phyloP scores from a whole-genome alignment of 2,113 vertebrate species.

The Pleuronectes platessa region DNA sequence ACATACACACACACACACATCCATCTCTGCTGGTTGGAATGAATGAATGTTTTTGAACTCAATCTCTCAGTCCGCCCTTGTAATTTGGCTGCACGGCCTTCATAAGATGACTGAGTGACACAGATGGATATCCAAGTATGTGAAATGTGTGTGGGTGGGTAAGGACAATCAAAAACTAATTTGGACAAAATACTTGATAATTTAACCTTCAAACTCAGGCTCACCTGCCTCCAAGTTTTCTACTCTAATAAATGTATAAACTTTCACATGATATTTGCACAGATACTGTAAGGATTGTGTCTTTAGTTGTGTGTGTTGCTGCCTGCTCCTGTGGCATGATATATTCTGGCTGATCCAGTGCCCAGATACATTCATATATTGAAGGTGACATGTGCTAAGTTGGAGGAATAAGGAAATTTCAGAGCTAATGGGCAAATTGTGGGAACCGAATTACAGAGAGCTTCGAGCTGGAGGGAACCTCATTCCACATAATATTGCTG shows the following conservation, averaged over 20 bases:
- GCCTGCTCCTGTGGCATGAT: constrained; percentile 1
- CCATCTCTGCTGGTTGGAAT: constrained; percentile 49
- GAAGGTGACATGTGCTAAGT: constrained; percentile 54
- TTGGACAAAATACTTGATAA: neutral
- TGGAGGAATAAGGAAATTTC: constrained; percentile 54
- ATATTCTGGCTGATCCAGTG: constrained; percentile 8
- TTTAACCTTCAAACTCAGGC: neutral
- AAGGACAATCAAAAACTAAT: constrained; percentile 24
- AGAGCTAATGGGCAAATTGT: constrained; percentile 54
- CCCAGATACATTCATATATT: constrained; percentile 21
- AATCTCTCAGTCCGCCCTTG: constrained; percentile 77
- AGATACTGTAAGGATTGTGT: neutral
- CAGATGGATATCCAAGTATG: constrained; percentile 47
- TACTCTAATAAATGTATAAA: neutral
- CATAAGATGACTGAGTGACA: constrained; percentile 33
- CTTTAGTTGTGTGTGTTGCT: constrained; percentile 16
- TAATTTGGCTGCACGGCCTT: constrained; percentile 71
- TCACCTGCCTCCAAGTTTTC: neutral
- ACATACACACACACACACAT: constrained; percentile 36
- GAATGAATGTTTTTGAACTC: constrained; percentile 71
- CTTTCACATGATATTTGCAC: neutral
- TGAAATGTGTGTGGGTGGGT: constrained; percentile 6
- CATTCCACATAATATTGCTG: constrained; percentile 47
- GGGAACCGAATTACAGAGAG: constrained; percentile 48
- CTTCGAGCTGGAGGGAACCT: constrained; percentile 28